Evolutionary conservation across 2,797 vertebrate species (phyloP), one percentile per base, ranked within the genome.

Genomic region (Melopsittacus undulatus): DNA sequence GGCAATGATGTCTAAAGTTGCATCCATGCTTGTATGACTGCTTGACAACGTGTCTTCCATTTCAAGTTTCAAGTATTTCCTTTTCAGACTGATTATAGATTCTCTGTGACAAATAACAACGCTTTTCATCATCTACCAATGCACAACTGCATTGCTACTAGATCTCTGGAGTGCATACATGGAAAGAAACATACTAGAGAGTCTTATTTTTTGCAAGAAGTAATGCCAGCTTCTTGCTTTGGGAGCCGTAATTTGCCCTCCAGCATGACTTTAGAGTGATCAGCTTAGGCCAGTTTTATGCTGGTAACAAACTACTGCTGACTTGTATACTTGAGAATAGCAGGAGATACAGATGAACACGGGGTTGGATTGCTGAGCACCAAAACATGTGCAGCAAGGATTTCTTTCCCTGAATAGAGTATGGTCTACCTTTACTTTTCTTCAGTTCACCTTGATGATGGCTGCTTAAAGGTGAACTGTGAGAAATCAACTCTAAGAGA

Each of bases 31-130:
- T 3, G 98, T 96, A 13, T 99, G 99, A 48, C 98, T 97, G 90
- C 92, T 90, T 67, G 92, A 94, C 72, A 96, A 96, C 0, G 97
- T 94, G 7, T 98, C 98, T 84, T 98, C 97, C 94, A 97, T 96
- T 3, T 98, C 96, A 5, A 93, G 97, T 89, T 98, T 98, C 14
- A 98, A 98, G 95, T 99, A 99, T 96, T 99, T 99, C 96, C 97
- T 99, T 97, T 99, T 99, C 94, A 99, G 97, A 81, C 99, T 99
- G 95, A 98, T 98, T 89, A 99, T 98, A 59, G 99, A 99, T 91
- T 99, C 99, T 95, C 99, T 99, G 97, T 84, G 80, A 96, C 20
- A 84, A 90, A 88, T 83, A 92, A 88, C 43, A 82, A 69, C 13
- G 34, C n/a, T 43, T 83, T 91, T 46, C 17, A 36, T 63, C 48